Evolutionary conservation across 1,140 invertebrate species (phyloP).

Genomic region (Campoletis sonorensis): DNA sequence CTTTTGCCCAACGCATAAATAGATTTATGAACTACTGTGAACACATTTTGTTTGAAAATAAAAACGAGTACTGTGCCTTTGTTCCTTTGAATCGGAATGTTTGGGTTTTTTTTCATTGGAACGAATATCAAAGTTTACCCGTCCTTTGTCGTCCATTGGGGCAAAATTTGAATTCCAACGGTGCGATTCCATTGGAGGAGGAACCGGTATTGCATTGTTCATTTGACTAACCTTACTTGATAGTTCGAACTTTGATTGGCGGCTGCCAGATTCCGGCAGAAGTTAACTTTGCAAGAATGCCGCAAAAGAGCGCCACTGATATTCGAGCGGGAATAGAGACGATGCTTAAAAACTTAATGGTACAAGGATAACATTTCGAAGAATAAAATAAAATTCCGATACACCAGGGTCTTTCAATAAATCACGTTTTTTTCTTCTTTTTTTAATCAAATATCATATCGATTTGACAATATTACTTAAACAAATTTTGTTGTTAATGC

Average conservation of each 20-base stretch:
- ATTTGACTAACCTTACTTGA: background rate
- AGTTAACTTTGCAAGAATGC: background rate
- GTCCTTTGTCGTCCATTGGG: constrained; percentile 54
- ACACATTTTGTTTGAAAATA: no score
- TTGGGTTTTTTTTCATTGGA: background rate
- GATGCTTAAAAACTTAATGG: no score
- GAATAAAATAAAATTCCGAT: no score
- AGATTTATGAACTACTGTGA: no score
- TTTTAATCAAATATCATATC: constrained; percentile 65
- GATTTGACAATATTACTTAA: constrained; percentile 66
- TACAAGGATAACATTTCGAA: no score
- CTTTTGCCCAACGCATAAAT: no score
- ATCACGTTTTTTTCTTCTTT: constrained; percentile 52
- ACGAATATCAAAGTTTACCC: constrained; percentile 47
- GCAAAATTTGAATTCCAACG: constrained; percentile 57
- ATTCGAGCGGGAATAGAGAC: background rate
- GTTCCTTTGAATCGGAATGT: background rate
- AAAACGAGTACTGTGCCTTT: no score
- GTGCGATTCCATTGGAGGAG: constrained; percentile 33
- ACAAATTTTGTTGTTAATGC: constrained; percentile 46
- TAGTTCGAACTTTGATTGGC: background rate
- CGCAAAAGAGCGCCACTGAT: background rate
- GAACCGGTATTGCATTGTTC: background rate
- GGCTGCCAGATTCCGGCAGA: background rate
- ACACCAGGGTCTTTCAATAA: background rate